A percentile compares a stretch with the other conserved stretches of the same genome.
Conservation (phyloP, 2,113 vertebrate species). For the Ammodytes marinus region DNA sequence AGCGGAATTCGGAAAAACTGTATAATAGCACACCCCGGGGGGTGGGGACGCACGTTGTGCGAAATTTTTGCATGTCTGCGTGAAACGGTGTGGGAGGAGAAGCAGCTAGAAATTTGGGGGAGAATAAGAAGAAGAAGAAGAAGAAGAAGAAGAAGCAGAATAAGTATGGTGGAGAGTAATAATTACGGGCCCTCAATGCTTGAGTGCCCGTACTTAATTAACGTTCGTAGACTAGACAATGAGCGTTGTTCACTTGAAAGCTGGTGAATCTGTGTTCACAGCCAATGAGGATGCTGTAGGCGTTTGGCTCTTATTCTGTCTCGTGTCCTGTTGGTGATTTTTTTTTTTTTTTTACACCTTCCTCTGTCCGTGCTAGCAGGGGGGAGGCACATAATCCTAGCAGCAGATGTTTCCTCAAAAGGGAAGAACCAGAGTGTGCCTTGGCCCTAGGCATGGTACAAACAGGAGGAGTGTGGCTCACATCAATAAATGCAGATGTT, state of each 20-base stretch:
- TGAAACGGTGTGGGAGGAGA: no score
- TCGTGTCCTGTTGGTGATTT: not conserved
- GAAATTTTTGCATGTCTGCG: no score
- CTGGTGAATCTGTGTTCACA: conserved; percentile 5
- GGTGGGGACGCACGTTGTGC: no score
- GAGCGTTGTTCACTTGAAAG: not conserved
- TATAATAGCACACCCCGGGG: no score
- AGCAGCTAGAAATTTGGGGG: no score
- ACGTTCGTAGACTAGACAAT: not conserved
- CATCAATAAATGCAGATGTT: not conserved
- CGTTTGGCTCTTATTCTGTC: conserved; percentile 5
- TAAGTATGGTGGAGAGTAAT: no score
- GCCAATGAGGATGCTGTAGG: conserved; percentile 8
- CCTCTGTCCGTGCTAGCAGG: conserved; percentile 37
- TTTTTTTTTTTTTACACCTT: conserved; percentile 17
- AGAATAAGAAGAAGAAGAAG: no score
- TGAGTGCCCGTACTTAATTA: no score
- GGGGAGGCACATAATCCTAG: conserved; percentile 40
- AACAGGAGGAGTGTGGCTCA: not conserved
- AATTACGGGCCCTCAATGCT: no score
- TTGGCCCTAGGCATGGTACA: conserved; percentile 27
- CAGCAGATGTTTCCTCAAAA: conserved; percentile 76
- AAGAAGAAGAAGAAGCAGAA: no score
- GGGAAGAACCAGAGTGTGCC: conserved; percentile 44
- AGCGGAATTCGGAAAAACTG: no score